Conservation (phyloP, 2,797 vertebrate species). For the Acrossocheilus fasciatus region DNA sequence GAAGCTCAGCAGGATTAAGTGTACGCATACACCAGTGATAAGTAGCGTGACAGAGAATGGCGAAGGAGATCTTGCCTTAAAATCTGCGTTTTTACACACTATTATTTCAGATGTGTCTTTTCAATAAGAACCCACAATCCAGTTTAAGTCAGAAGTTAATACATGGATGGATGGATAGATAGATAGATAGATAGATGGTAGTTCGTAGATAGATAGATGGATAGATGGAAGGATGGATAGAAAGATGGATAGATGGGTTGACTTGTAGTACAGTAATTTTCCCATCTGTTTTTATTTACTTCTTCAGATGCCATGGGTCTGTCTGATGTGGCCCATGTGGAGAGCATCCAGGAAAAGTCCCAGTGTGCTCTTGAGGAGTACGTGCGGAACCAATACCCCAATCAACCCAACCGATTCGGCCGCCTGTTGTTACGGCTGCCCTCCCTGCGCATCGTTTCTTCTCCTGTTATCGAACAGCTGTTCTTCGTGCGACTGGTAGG, state of each 20-base stretch:
- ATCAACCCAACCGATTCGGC: constrained; percentile 87
- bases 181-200: not conserved
- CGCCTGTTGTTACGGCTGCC: constrained; percentile 87
- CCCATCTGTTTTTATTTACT: constrained; percentile 1
- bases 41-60: constrained; percentile 60
- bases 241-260: not conserved
- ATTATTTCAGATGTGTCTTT: constrained; percentile 2
- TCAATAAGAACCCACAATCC: not conserved
- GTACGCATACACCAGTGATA: constrained; percentile 67
- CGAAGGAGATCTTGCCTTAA: constrained; percentile 54
- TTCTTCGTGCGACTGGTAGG: constrained; percentile 90
- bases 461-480: constrained; percentile 89
- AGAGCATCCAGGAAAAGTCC: constrained; percentile 89
- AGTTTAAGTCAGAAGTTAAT: not conserved
- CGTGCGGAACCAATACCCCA: constrained; percentile 87
- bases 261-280: not conserved
- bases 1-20: constrained; percentile 64
- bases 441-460: constrained; percentile 87
- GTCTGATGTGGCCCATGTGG: constrained; percentile 86
- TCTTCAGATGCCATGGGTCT: constrained; percentile 85
- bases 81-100: constrained; percentile 40
- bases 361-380: constrained; percentile 91
- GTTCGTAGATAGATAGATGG: too few species aligned
- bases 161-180: too few species aligned
- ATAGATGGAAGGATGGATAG: too few species aligned